phyloP scores from a whole-genome alignment of 2,797 vertebrate species.

The Halcyon leucocephala region DNA sequence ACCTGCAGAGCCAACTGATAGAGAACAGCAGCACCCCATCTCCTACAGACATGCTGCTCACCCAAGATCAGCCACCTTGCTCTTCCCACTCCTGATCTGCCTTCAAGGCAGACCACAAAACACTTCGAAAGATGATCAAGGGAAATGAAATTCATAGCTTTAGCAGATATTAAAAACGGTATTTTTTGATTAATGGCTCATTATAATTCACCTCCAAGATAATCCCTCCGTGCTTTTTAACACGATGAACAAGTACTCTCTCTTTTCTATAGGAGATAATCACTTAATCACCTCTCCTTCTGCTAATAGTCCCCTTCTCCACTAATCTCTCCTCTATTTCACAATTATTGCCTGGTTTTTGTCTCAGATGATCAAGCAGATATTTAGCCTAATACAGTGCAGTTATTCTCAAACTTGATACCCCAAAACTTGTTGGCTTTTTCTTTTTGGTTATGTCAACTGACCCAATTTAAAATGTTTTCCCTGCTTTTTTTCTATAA shows the following conservation, averaged over 20 bases:
- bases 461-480: neutral
- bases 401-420: neutral
- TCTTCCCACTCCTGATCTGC: neutral
- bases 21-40: neutral
- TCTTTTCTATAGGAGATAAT: neutral
- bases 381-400: neutral
- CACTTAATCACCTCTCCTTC: neutral
- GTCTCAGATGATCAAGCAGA: neutral
- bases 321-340: neutral
- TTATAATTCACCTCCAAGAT: neutral
- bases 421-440: neutral
- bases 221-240: neutral
- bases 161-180: neutral
- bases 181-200: neutral
- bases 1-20: neutral
- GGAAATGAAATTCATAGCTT: neutral
- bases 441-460: neutral
- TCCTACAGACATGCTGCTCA: neutral
- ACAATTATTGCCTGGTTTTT: neutral
- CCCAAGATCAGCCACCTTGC: neutral
- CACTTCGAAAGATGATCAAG: neutral
- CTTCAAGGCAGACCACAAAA: neutral
- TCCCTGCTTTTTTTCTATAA: neutral
- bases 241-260: accelerated
- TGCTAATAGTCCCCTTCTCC: neutral